Percentiles rank a stretch among this genome's conserved stretches.
Conservation (phyloP, 1,140 invertebrate species). For the Cherax destructor region DNA sequence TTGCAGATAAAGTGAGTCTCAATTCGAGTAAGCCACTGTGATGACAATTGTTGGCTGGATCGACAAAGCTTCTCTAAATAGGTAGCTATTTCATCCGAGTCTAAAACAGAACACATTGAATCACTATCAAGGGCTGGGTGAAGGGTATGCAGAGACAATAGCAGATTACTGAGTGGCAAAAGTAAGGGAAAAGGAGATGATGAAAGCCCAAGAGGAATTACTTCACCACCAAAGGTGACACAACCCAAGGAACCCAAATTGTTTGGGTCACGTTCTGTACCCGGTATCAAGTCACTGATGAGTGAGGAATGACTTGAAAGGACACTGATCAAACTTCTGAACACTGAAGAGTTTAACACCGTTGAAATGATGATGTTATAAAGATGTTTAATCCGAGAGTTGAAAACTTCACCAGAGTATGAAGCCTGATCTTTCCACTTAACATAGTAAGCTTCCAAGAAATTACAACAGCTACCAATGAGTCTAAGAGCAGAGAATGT, state of each 20-base stretch:
- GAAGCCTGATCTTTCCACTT: slow-evolving; percentile 66
- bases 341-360: slow-evolving; percentile 10
- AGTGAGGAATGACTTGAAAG: slow-evolving; percentile 58
- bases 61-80: slow-evolving; percentile 48
- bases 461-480: slow-evolving; percentile 61
- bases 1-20: slow-evolving; percentile 57
- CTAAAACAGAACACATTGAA: slow-evolving; percentile 8
- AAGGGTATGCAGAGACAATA: slow-evolving; percentile 44
- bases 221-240: slow-evolving; percentile 57
- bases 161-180: slow-evolving; percentile 44
- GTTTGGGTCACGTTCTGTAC: slow-evolving; percentile 50
- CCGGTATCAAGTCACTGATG: slow-evolving; percentile 12
- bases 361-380: slow-evolving; percentile 45
- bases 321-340: slow-evolving; percentile 21
- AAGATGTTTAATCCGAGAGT: slow-evolving; percentile 35
- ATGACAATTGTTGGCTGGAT: not conserved
- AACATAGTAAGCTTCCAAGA: slow-evolving; percentile 54
- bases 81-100: slow-evolving; percentile 34
- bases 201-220: slow-evolving; percentile 46
- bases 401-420: slow-evolving; percentile 25
- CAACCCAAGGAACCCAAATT: slow-evolving; percentile 65
- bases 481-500: slow-evolving; percentile 56
- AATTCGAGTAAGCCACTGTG: slow-evolving; percentile 66
- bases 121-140: slow-evolving; percentile 49
- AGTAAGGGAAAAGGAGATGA: slow-evolving; percentile 63